These are phyloP conservation scores for Drosophila longiperda DNA, from an alignment of 2,888 invertebrate genomes.

Conservation along the genomic window DNA sequence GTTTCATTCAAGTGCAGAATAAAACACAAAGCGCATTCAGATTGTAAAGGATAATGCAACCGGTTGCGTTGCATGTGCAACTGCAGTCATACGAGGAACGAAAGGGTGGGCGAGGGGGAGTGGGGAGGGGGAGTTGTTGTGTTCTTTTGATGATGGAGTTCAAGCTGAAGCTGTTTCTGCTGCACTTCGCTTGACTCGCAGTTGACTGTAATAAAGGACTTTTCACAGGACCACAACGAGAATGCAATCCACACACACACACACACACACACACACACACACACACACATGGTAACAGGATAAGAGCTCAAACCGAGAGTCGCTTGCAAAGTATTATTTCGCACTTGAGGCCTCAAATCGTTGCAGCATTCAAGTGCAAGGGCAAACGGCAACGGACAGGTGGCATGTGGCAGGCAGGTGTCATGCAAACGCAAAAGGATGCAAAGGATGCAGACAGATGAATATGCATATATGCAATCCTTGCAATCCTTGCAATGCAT, in stretches of 20 bases:
- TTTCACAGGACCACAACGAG: slow-evolving; percentile 58
- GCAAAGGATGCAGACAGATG: slow-evolving; percentile 10
- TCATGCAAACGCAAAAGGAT: slow-evolving; percentile 36
- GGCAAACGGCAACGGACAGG: slow-evolving; percentile 23
- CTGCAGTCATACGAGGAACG: slow-evolving; percentile 38
- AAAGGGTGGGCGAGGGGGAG: slow-evolving; percentile 1
- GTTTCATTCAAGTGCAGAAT: slow-evolving; percentile 63
- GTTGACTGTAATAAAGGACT: slow-evolving; percentile 83
- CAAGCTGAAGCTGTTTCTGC: slow-evolving; percentile 40
- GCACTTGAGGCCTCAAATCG: slow-evolving; percentile 69
- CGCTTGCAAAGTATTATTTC: slow-evolving; percentile 53
- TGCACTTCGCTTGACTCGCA: slow-evolving; percentile 77
- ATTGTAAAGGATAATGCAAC: slow-evolving; percentile 78
- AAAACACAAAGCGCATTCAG: slow-evolving; percentile 63
- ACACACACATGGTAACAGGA: slow-evolving; percentile 3
- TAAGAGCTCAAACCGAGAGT: slow-evolving; percentile 8
- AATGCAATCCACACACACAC: slow-evolving; percentile 49
- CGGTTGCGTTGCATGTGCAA: slow-evolving; percentile 72
- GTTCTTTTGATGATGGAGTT: slow-evolving; percentile 16
- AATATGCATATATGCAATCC: slow-evolving; percentile 30
- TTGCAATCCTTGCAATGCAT: slow-evolving; percentile 20
- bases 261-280: background rate
- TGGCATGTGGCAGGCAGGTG: slow-evolving; percentile 38
- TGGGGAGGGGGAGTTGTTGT: slow-evolving; percentile 1
- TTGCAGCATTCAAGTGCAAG: slow-evolving; percentile 64